Percentiles rank a stretch among this genome's conserved stretches.
Evolutionary conservation across 35 echinoderm and acorn worm genomes (phyloP).

Genomic region (Strongylocentrotus purpuratus): DNA sequence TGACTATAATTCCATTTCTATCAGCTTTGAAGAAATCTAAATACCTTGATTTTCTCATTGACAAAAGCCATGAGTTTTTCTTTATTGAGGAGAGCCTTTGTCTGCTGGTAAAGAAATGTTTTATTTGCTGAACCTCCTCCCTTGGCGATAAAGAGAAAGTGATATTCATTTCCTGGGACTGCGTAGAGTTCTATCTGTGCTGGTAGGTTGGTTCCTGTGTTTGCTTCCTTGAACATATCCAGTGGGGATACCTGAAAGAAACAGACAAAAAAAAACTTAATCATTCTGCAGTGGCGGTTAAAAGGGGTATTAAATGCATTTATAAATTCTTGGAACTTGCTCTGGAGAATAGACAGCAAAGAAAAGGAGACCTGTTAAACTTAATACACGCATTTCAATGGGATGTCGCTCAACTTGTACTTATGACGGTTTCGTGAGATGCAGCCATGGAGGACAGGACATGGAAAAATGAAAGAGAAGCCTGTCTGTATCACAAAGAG

Average conservation of each 20-base stretch:
- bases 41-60: conserved; percentile 98
- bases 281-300: background rate
- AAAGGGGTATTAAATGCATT: too few species aligned
- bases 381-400: too few species aligned
- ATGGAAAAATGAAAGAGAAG: too few species aligned
- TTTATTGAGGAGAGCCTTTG: conserved; percentile 87
- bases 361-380: too few species aligned
- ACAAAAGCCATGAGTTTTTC: conserved; percentile 91
- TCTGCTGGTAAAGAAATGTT: conserved; percentile 96
- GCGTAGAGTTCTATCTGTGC: conserved; percentile 94
- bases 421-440: too few species aligned
- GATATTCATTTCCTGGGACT: conserved; percentile 80
- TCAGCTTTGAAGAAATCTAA: background rate
- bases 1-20: too few species aligned
- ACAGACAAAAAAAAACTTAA: background rate
- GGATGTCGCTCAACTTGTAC: too few species aligned
- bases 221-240: conserved; percentile 92
- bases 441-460: too few species aligned
- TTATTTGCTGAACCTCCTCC: conserved; percentile 97
- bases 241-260: conserved; percentile 81
- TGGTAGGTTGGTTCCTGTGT: conserved; percentile 94
- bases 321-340: too few species aligned
- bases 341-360: too few species aligned
- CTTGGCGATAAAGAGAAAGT: conserved; percentile 96
- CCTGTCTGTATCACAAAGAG: too few species aligned